phyloP scores from a whole-genome alignment of 2,888 invertebrate genomes.

The Lycocerus yunnanus region DNA sequence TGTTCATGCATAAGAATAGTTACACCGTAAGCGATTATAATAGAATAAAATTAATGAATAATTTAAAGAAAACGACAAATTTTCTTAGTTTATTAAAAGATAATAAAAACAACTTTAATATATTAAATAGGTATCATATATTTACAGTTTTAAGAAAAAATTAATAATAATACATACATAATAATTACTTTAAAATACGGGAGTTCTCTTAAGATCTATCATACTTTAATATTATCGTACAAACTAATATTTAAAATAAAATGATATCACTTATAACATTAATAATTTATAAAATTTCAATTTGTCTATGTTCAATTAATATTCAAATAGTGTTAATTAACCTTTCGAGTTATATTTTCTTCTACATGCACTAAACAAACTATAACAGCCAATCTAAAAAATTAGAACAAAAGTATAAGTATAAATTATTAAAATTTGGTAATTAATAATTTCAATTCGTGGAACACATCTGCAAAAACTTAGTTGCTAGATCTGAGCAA shows the following conservation, averaged over 20 bases:
- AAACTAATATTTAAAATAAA: neutral
- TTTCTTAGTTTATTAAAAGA: neutral
- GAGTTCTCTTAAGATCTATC: neutral
- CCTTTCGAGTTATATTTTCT: neutral
- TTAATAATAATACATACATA: constrained; percentile 22
- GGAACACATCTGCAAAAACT: neutral
- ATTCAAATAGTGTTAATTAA: neutral
- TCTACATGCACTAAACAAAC: neutral
- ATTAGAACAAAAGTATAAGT: neutral
- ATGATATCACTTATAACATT: neutral
- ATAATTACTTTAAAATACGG: constrained; percentile 12
- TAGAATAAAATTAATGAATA: neutral
- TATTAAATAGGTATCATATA: constrained; percentile 18
- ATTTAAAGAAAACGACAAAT: neutral
- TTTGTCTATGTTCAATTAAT: neutral
- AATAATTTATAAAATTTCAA: neutral
- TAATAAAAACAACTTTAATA: neutral
- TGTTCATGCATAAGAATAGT: no score
- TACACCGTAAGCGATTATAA: neutral
- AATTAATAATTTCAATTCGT: neutral
- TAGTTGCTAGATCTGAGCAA: neutral
- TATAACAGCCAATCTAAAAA: neutral
- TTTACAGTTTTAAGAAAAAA: constrained; percentile 21
- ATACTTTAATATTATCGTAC: neutral
- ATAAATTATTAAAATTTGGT: neutral